phyloP scores from a whole-genome alignment of 2,113 vertebrate genomes.

The Onychostruthus taczanowskii region DNA sequence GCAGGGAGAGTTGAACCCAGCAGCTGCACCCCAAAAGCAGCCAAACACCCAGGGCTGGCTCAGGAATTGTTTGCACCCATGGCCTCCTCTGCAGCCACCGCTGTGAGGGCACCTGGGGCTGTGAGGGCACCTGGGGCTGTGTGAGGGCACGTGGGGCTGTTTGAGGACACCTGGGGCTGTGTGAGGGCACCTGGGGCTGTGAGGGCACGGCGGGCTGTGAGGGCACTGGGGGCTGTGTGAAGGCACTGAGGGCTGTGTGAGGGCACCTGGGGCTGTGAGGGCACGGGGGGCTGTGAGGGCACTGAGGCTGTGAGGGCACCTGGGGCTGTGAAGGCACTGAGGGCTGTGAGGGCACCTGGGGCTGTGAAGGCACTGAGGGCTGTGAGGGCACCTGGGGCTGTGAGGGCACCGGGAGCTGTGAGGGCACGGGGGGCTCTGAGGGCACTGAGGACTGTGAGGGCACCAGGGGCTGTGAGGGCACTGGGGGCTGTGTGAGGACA shows the following conservation, averaged over 20 bases:
- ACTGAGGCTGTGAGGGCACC: neutral
- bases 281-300: neutral
- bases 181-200: neutral
- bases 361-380: too few relatives aligned
- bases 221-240: neutral
- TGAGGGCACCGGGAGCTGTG: too few relatives aligned
- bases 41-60: rapidly evolving
- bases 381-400: too few relatives aligned
- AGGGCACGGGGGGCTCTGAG: too few relatives aligned
- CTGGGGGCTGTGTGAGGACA: too few relatives aligned
- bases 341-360: too few relatives aligned
- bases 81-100: neutral
- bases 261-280: neutral
- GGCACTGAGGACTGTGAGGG: too few relatives aligned
- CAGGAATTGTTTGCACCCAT: rapidly evolving
- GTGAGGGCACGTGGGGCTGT: too few relatives aligned
- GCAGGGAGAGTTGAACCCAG: neutral
- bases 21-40: neutral
- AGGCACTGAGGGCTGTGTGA: too few relatives aligned
- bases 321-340: neutral
- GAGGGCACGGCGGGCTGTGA: too few relatives aligned
- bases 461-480: too few relatives aligned
- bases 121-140: neutral
- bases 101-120: neutral
- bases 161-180: too few relatives aligned